Conservation (phyloP, 2,888 invertebrate species). For the Acheta domesticus region DNA sequence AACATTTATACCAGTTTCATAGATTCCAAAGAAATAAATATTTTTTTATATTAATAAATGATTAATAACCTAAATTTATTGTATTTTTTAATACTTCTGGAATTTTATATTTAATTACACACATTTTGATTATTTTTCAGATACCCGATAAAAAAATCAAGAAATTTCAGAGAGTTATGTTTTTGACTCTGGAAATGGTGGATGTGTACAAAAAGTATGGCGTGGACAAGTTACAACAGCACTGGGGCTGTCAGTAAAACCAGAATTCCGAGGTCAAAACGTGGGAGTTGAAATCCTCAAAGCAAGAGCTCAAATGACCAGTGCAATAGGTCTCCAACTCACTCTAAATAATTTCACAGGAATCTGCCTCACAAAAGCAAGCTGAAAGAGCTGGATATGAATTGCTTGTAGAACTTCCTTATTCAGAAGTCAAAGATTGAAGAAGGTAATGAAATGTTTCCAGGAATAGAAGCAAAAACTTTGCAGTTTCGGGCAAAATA, state of each 20-base stretch:
- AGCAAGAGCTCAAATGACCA: not conserved
- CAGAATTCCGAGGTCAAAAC: slow-evolving; percentile 49
- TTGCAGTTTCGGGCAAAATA: not conserved
- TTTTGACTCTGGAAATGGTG: slow-evolving; percentile 40
- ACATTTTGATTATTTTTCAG: not conserved
- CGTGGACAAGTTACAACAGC: slow-evolving; percentile 50
- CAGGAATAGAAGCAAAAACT: not conserved
- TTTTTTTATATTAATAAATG: no score
- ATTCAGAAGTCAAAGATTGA: not conserved
- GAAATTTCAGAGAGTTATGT: not conserved
- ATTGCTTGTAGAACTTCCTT: not conserved
- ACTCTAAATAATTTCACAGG: not conserved
- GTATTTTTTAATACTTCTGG: no score
- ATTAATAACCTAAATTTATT: no score
- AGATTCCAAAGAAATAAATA: no score
- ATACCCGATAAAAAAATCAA: not conserved
- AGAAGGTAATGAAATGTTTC: not conserved
- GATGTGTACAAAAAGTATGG: slow-evolving; percentile 48
- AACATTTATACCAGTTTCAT: no score
- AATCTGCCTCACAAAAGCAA: not conserved
- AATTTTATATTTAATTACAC: no score
- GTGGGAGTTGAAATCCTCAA: slow-evolving; percentile 50
- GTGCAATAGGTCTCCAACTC: not conserved
- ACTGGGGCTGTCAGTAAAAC: slow-evolving; percentile 52
- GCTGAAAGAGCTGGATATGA: slow-evolving; percentile 20